A percentile compares a stretch with the other conserved stretches of the same genome.
These are phyloP conservation scores for Accipiter cooperii DNA, from an alignment of 2,113 vertebrate species.

Conservation along the genomic window DNA sequence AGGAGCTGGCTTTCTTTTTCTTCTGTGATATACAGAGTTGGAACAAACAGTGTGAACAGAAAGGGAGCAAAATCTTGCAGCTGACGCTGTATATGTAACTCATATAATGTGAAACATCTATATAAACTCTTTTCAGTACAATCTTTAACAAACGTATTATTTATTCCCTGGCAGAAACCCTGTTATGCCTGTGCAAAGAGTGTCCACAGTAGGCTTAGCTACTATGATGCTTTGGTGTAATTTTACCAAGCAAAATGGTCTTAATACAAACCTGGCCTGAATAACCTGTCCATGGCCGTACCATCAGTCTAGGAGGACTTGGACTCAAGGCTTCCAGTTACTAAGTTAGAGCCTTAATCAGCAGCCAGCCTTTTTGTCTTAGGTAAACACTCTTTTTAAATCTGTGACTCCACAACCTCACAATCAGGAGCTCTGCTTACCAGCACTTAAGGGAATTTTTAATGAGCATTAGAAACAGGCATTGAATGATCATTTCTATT, in stretches of 20 bases:
- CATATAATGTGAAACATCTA: not conserved
- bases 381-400: not conserved
- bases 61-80: not conserved
- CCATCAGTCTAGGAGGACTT: not conserved
- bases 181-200: not conserved
- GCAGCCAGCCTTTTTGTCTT: not conserved
- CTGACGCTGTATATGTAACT: not conserved
- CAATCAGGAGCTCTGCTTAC: not conserved
- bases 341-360: not conserved
- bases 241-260: not conserved
- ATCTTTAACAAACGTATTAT: not conserved
- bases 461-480: slow-evolving; percentile 14
- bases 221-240: not conserved
- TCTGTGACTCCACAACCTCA: not conserved
- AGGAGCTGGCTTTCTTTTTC: not conserved
- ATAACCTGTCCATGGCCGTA: not conserved
- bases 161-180: not conserved
- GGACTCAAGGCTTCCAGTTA: not conserved
- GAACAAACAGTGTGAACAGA: not conserved
- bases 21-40: not conserved
- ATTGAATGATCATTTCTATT: not conserved
- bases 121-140: not conserved
- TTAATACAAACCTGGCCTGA: not conserved
- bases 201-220: not conserved
- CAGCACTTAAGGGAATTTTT: not conserved